Evolutionary conservation across 53 echinoderm and acorn worm species (phyloP).

Genomic region (Temnopleurus reevesii): DNA sequence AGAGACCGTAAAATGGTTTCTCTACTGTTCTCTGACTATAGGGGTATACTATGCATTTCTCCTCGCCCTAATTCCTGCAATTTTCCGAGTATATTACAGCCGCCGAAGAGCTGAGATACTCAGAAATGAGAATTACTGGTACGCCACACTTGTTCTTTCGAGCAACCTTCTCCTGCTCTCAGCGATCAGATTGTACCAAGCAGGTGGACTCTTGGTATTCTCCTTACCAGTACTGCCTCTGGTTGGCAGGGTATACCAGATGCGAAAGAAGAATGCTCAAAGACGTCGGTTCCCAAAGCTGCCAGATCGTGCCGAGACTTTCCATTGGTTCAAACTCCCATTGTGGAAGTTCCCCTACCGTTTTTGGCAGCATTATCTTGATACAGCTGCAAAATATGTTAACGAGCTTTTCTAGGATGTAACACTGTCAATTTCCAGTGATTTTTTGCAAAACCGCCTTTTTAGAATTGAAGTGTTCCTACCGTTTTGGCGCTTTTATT

Average conservation of each 20-base stretch:
- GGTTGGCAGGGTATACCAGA: background rate
- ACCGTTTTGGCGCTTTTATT: too few relatives aligned
- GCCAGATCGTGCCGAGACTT: background rate
- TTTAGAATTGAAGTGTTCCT: too few relatives aligned
- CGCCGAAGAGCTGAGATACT: background rate
- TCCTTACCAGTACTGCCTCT: background rate
- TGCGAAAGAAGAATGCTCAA: background rate
- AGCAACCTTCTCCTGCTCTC: background rate
- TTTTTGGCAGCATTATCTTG: background rate
- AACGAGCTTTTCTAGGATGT: background rate
- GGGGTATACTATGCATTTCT: background rate
- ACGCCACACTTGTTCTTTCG: background rate
- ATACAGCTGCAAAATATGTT: background rate
- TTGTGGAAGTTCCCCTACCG: constrained; percentile 9
- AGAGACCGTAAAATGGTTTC: background rate
- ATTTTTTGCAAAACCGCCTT: too few relatives aligned
- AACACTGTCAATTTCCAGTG: background rate
- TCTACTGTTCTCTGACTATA: background rate
- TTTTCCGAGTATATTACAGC: background rate
- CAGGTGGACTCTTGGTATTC: background rate
- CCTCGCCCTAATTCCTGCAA: background rate
- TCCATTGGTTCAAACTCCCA: background rate
- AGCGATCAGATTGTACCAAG: background rate
- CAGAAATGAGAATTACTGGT: background rate
- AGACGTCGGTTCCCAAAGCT: background rate